Base-by-base conservation (phyloP, 2,888 invertebrate genomes). In the Elegia similella region DNA sequence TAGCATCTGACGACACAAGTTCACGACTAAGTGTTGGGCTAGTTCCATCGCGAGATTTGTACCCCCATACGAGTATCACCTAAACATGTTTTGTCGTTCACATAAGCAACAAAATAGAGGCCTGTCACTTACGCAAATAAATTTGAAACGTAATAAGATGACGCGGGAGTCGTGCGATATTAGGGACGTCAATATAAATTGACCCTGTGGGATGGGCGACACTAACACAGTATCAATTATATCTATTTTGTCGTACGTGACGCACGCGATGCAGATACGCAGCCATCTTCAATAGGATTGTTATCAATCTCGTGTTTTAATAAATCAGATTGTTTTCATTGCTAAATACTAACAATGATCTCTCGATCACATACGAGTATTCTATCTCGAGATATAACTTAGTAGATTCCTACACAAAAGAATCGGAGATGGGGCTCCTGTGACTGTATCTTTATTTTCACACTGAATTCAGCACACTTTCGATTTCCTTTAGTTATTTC, bases 201-300 rank as follows among this genome's bases (percentile, higher is more conserved):
- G 53, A 54, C 30, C 34, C 50, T 34, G 34, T 12, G 17, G 48
- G 48, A 50, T 48, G 48, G 48, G 32, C 32, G 7, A 5, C 13
- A 23, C 3, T n/a, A 50, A 15, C 48, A 50, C 30, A n/a, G 30
- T 34, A 50, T 50, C 50, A 53, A 53, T 42, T n/a, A 42, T 16
- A 43, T 43, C 43, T 46, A 13, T 55, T 46, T 54, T 54, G 44
- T 8, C 32, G 32, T 16, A 42, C 16, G 32, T 55, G 54, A 55
- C 54, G 54, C 44, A 43, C 44, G 30, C 30, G n/a, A 44, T 44
- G 8, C 44, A 43, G 16, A 44, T 43, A 15, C 30, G 44, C 42
- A 30, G 17, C 12, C 47, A 48, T 54, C 42, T 43, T 54, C 43
- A 54, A 55, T 55, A 55, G 43, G 34, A 44, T 55, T 55, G 54